phyloP scores from a whole-genome alignment of 2,113 vertebrate species.

The Paratilapia polleni region DNA sequence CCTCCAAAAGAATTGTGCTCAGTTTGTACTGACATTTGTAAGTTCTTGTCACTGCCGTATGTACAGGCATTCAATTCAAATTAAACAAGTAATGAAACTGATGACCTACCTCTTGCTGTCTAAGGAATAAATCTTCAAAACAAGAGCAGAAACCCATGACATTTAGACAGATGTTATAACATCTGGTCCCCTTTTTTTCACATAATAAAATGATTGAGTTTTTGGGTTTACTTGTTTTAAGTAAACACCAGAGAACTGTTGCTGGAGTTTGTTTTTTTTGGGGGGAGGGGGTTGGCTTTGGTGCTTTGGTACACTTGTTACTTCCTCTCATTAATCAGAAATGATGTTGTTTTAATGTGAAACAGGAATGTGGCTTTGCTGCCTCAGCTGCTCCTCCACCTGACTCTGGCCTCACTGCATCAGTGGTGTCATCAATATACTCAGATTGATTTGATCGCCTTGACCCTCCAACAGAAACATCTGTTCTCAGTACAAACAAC shows the following conservation, averaged over 20 bases:
- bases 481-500: constrained; percentile 33
- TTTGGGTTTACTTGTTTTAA: neutral
- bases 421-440: neutral
- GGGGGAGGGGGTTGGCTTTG: no score
- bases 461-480: constrained; percentile 20
- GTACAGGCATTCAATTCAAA: neutral
- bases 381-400: neutral
- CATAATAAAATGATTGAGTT: neutral
- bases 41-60: neutral
- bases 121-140: neutral
- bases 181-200: constrained; percentile 22
- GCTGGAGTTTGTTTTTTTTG: no score
- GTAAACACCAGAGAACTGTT: neutral
- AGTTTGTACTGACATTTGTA: neutral
- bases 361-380: neutral
- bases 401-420: neutral
- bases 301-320: neutral
- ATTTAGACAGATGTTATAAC: constrained; percentile 27
- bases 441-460: neutral
- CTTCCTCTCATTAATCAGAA: neutral
- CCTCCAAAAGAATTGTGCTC: constrained; percentile 1
- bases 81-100: neutral
- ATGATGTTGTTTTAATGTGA: neutral
- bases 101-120: neutral
- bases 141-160: neutral